Evolutionary conservation across 2,797 vertebrate genomes (phyloP).

Genomic region (Mergus octosetaceus): DNA sequence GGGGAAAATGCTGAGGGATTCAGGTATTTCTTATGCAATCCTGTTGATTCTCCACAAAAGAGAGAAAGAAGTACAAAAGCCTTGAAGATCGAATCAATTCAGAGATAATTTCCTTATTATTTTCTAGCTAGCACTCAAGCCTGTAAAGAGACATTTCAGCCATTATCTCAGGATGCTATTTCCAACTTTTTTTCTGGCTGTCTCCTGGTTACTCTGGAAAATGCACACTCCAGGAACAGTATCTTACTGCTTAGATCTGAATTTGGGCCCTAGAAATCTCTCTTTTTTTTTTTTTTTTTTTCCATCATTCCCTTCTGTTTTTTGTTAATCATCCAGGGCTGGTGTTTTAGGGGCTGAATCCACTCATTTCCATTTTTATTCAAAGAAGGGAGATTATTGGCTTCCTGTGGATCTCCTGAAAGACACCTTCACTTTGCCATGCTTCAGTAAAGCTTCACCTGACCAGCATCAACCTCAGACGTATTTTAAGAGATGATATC

Average conservation of each 20-base stretch:
- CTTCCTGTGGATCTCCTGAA: neutral
- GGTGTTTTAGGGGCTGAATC: neutral
- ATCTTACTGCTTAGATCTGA: neutral
- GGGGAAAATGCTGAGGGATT: conserved; percentile 3
- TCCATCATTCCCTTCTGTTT: neutral
- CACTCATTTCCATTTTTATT: neutral
- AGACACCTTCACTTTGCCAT: neutral
- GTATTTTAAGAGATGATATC: neutral
- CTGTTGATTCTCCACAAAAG: neutral
- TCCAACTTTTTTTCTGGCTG: neutral
- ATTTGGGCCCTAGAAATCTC: neutral
- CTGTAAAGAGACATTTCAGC: neutral
- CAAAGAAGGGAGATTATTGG: neutral
- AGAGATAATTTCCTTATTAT: neutral
- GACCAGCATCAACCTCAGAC: neutral
- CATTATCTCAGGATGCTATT: neutral
- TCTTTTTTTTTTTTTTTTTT: neutral
- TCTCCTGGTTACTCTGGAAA: neutral
- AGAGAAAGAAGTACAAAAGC: neutral
- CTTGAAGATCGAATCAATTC: neutral
- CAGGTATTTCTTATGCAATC: neutral
- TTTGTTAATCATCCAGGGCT: neutral
- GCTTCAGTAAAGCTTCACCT: neutral
- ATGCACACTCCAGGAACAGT: neutral
- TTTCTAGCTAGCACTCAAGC: neutral